Evolutionary conservation across 2,113 vertebrate genomes (phyloP).

Genomic region (Condylura cristata): DNA sequence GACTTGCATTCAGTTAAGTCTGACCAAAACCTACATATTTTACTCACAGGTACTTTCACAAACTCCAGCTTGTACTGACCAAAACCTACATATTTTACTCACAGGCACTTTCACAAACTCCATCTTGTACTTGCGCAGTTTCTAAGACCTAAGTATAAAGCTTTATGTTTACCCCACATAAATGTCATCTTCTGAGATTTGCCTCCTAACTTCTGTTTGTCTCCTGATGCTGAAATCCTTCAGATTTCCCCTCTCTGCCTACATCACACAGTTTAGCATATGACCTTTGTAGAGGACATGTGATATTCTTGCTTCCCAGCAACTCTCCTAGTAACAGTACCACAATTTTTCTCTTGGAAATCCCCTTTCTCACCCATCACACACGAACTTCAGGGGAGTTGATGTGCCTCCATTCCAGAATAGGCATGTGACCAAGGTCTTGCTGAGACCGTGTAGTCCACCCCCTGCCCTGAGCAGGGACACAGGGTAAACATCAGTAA

Average conservation of each 20-base stretch:
- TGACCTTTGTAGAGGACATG: background rate
- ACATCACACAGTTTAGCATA: background rate
- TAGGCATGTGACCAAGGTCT: background rate
- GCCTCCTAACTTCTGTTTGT: conserved; percentile 32
- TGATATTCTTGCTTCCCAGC: background rate
- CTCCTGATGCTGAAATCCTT: conserved; percentile 5
- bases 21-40: background rate
- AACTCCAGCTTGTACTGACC: conserved; percentile 25
- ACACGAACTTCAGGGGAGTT: background rate
- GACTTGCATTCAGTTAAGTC: background rate
- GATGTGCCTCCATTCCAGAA: background rate
- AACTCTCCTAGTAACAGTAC: background rate
- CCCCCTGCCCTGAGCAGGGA: background rate
- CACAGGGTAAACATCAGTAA: background rate
- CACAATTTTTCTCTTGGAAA: background rate
- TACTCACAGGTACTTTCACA: background rate
- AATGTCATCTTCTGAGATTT: conserved; percentile 62
- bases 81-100: background rate
- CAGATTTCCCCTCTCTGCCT: background rate
- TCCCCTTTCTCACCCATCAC: background rate
- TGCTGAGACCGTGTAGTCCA: background rate
- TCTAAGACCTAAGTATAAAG: conserved; percentile 54
- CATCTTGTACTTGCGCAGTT: conserved; percentile 7
- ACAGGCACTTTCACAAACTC: background rate
- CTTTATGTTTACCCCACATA: conserved; percentile 56